Conservation (phyloP, 2,797 vertebrate species). For the Aldrovandia affinis region DNA sequence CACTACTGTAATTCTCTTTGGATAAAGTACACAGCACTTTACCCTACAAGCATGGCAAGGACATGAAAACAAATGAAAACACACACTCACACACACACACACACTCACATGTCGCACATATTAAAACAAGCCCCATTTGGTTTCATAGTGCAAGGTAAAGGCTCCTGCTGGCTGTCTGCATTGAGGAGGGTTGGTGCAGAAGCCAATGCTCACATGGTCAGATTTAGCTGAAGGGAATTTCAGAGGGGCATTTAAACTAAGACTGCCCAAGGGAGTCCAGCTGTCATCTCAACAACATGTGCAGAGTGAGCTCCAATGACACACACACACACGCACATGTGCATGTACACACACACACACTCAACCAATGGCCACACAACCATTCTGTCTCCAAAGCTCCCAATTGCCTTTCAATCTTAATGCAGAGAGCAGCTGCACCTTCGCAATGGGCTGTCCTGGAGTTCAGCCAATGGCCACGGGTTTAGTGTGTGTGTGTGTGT, state of each 20-base stretch:
- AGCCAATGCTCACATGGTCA: neutral
- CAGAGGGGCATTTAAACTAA: constrained; percentile 18
- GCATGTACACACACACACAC: constrained; percentile 6
- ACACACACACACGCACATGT: constrained; percentile 22
- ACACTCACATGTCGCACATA: neutral
- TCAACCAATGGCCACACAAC: neutral
- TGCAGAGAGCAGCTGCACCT: neutral
- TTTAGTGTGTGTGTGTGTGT: no score
- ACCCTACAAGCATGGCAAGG: neutral
- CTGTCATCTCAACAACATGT: constrained; percentile 24
- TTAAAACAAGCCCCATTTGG: neutral
- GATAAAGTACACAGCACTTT: neutral
- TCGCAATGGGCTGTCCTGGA: neutral
- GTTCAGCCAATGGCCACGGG: neutral
- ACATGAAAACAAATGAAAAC: neutral
- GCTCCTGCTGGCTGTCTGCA: neutral
- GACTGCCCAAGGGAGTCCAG: constrained; percentile 19
- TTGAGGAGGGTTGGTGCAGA: neutral
- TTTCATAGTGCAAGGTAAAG: neutral
- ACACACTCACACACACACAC: neutral
- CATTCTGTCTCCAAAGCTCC: neutral
- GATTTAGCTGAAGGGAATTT: neutral
- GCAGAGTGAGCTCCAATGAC: constrained; percentile 23
- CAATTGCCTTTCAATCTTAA: neutral
- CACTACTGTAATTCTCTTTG: no score